Percentiles rank a stretch among this genome's conserved stretches.
Evolutionary conservation across 1,140 invertebrate genomes (phyloP).

Genomic region (Dreissena polymorpha): DNA sequence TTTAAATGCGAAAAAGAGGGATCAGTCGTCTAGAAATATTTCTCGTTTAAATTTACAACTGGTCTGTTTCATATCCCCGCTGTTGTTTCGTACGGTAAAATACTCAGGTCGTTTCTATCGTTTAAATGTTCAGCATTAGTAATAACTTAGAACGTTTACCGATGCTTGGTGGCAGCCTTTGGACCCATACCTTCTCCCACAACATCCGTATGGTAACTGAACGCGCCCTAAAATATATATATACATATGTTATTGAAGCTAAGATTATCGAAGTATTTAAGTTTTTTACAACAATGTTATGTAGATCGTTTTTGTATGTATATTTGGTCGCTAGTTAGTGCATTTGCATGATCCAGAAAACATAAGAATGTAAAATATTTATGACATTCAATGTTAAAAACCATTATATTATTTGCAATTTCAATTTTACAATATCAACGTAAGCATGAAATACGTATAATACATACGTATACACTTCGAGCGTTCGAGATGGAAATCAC

Average conservation of each 20-base stretch:
- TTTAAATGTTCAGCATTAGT: too few species aligned
- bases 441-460: not conserved
- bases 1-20: not conserved
- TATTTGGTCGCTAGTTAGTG: not conserved
- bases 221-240: slow-evolving; percentile 6
- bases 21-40: not conserved
- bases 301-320: not conserved
- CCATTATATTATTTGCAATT: not conserved
- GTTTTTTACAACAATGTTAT: not conserved
- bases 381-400: not conserved
- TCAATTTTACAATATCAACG: not conserved
- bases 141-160: not conserved
- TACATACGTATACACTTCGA: slow-evolving; percentile 21
- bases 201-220: slow-evolving; percentile 30
- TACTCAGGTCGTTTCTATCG: too few species aligned
- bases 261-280: too few species aligned
- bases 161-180: slow-evolving; percentile 13
- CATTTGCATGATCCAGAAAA: not conserved
- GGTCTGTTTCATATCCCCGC: not conserved
- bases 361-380: not conserved
- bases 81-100: not conserved
- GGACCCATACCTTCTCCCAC: slow-evolving; percentile 16
- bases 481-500: slow-evolving; percentile 25
- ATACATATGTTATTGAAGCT: too few species aligned
- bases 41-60: not conserved